Percentiles rank a stretch among this genome's conserved stretches.
phyloP scores from a whole-genome alignment of 2,888 invertebrate species.

The Eupeodes latifasciatus region DNA sequence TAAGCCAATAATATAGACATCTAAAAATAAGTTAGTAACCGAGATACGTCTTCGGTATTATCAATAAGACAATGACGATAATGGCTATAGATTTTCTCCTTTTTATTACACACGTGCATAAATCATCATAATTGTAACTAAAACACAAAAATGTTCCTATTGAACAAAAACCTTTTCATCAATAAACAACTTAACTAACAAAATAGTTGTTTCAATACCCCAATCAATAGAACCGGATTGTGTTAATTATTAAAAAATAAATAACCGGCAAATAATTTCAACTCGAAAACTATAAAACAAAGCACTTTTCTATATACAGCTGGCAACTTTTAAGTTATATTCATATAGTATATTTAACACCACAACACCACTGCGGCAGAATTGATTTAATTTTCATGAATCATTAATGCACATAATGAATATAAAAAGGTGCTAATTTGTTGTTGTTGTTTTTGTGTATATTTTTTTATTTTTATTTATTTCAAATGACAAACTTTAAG shows the following conservation, averaged over 20 bases:
- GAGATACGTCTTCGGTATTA: too few species aligned
- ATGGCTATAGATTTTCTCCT: too few species aligned
- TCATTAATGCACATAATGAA: slow-evolving; percentile 52
- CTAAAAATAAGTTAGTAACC: too few species aligned
- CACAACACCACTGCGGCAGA: slow-evolving; percentile 33
- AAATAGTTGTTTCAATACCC: too few species aligned
- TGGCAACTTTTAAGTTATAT: slow-evolving; percentile 38
- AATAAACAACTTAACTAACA: too few species aligned
- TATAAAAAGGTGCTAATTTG: slow-evolving; percentile 59
- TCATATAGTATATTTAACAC: slow-evolving; percentile 16
- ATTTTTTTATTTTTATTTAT: slow-evolving; percentile 7
- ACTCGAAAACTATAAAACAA: slow-evolving; percentile 55
- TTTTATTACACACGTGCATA: too few species aligned
- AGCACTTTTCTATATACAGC: slow-evolving; percentile 11
- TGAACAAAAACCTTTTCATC: too few species aligned
- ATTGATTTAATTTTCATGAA: slow-evolving; percentile 52
- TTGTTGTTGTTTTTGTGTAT: not conserved
- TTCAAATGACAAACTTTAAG: slow-evolving; percentile 32
- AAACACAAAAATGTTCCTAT: too few species aligned
- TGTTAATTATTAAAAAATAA: slow-evolving; percentile 21
- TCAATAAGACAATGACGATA: too few species aligned
- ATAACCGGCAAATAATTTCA: slow-evolving; percentile 55
- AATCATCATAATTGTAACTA: too few species aligned
- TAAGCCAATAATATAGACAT: too few species aligned
- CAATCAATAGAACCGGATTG: slow-evolving; percentile 20